Base-by-base conservation (phyloP, 2,113 vertebrate species). In the Hassar affinis region DNA sequence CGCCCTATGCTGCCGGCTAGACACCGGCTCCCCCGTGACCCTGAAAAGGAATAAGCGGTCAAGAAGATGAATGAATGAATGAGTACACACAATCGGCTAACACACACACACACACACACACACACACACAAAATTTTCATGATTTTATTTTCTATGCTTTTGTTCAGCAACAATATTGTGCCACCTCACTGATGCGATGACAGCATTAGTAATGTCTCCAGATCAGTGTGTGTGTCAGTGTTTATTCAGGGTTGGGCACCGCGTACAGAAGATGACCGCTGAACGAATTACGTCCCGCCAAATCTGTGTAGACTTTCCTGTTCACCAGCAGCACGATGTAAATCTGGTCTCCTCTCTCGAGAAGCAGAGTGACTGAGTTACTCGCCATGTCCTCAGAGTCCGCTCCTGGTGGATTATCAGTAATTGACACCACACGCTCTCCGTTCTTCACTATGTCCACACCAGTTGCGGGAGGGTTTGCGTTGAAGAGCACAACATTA, bases 201-300 rank as follows among this genome's bases (percentile, higher is more conserved):
- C 59, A 62, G 6, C 61, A 30, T 62, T 15, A 62, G 1, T 20
- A 17, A 33, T 6, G 1, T 64, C 14, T 64, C n/a, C 61, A 64
- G 30, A 64, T 33, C 61, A 33, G 27, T 33, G 30, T 62, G 59
- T 30, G n/a, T 30, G 14, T 62, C 12, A 11, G 25, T 62, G 59
- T 30, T 62, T 62, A 62, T 14, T 62, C 27, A 11, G 59, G 30
- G 27, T 10, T 3, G 25, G 57, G 57, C 33, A 38, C 10, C 22
- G 17, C 15, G 66, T 79, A 85, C 30, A 85, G 78, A 64, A 85
- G 78, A 14, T 85, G 83, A 56, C 85, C 71, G 51, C 85, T 83
- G 68, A 87, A 84, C 9, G 86, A 78, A 62, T 82, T 87, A 20
- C 84, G 86, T 33, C 5, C 2, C 0, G 5, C 61, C 5, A 0